A percentile compares a stretch with the other conserved stretches of the same genome.
These are phyloP conservation scores for Psittacula derbiana DNA, from an alignment of 2,797 vertebrate species.

Conservation along the genomic window DNA sequence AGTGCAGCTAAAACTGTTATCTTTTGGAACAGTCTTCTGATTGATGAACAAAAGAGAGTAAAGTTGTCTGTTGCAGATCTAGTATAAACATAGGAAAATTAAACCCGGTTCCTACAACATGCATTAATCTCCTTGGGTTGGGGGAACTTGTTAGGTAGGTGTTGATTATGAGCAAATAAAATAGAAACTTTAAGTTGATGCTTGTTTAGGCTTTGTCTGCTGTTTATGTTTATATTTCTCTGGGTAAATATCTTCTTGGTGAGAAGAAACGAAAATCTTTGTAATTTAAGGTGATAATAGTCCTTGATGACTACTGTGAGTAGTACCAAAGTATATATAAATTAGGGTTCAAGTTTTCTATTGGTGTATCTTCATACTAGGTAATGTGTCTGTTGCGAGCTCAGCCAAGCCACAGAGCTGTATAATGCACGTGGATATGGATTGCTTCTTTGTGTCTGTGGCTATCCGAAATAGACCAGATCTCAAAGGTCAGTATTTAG, in stretches of 20 bases:
- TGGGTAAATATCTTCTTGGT: neutral
- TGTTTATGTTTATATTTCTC: neutral
- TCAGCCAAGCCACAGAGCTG: constrained; percentile 85
- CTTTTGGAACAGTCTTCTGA: neutral
- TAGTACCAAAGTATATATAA: neutral
- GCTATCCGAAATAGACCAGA: constrained; percentile 92
- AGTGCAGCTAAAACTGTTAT: neutral
- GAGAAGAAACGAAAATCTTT: neutral
- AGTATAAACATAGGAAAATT: neutral
- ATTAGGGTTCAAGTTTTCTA: constrained; percentile 67
- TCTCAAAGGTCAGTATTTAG: constrained; percentile 86
- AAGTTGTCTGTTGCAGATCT: neutral
- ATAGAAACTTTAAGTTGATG: neutral
- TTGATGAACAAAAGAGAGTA: neutral
- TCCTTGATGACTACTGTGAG: constrained; percentile 7
- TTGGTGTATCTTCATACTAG: constrained; percentile 75
- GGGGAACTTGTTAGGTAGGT: neutral
- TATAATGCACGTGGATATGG: constrained; percentile 98
- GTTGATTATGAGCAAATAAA: neutral
- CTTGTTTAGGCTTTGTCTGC: neutral
- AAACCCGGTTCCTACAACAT: neutral
- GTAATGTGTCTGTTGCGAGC: constrained; percentile 70
- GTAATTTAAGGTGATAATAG: neutral
- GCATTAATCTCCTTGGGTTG: neutral
- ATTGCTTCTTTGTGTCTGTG: constrained; percentile 99